Conservation (phyloP, 2,797 vertebrate species). For the Salarias fasciatus region DNA sequence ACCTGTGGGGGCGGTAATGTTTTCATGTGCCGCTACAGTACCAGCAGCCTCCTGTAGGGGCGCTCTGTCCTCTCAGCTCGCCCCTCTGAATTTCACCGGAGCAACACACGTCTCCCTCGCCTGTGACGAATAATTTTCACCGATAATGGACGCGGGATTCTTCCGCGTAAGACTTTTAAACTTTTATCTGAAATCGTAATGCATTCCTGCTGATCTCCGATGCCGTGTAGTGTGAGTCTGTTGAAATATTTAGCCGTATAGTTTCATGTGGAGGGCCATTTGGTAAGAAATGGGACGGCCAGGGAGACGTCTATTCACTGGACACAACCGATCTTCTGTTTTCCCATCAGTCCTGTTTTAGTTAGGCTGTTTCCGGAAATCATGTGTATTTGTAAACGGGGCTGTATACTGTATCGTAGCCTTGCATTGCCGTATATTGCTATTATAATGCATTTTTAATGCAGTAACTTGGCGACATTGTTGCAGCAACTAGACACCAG, state of each 20-base stretch:
- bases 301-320: constrained; percentile 72
- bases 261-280: constrained; percentile 34
- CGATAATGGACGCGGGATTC: constrained; percentile 88
- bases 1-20: neutral
- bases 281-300: constrained; percentile 19
- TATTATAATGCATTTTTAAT: too few relatives aligned
- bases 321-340: constrained; percentile 4
- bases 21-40: constrained; percentile 15
- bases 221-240: too few relatives aligned
- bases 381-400: neutral
- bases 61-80: constrained; percentile 41
- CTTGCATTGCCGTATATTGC: too few relatives aligned
- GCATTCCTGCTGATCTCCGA: neutral
- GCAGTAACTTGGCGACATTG: neutral
- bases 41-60: constrained; percentile 31
- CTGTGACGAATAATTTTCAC: constrained; percentile 57
- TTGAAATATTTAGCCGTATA: neutral
- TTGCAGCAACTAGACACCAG: constrained; percentile 52
- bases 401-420: neutral
- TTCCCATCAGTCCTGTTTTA: neutral
- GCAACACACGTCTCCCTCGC: constrained; percentile 66
- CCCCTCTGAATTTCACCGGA: constrained; percentile 49
- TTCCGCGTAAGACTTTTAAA: constrained; percentile 85
- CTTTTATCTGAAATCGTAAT: accelerated
- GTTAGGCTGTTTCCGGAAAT: neutral